Base-by-base conservation (phyloP, 2,888 invertebrate genomes). In the Cerastis rubricosa region DNA sequence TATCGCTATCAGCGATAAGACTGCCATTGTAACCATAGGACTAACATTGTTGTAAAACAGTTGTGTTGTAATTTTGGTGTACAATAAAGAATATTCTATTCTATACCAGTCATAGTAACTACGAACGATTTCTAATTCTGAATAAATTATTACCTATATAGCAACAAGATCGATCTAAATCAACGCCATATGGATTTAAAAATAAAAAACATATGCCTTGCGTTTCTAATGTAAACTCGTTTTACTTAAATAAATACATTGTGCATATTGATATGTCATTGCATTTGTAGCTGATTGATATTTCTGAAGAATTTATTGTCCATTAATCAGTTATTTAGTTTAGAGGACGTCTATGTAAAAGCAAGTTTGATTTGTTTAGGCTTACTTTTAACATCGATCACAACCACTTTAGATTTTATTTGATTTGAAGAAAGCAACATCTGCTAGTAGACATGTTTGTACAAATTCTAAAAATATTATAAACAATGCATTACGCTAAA, bases 81-180 rank as follows among this genome's bases (percentile, higher is more conserved):
- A 35, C 35, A 35, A 35, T 35, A 35, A 35, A 35, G 35, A 35
- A 35, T 35, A 35, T 35, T 35, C 35, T 35, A 35, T 35, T 35
- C 1, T 35, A 35, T 35, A 35, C 35, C 35, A 35, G 35, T 35
- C 3, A 35, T 35, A 35, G 35, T 51, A 51, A 78, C 73, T 70
- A 78, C 72, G 80, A 66, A 68, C 69, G n/a, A 71, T 76, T 76
- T 84, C 72, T 80, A 82, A 85, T 74, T 86, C 74, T 83, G 76
- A 78, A 72, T 80, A 81, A 80, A 82, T 83, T 83, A 71, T 76
- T 54, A 45, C 19, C 22, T 40, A 77, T 76, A 81, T 80, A 29
- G 57, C 67, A 66, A 29, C 40, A 66, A 65, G 73, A 70, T 80
- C 66, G 49, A 85, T 83, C 76, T 85, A 80, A 76, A 57, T 80